These are phyloP conservation scores for Hippocampus barbouri DNA, from an alignment of 2,113 vertebrate species.

Conservation along the genomic window DNA sequence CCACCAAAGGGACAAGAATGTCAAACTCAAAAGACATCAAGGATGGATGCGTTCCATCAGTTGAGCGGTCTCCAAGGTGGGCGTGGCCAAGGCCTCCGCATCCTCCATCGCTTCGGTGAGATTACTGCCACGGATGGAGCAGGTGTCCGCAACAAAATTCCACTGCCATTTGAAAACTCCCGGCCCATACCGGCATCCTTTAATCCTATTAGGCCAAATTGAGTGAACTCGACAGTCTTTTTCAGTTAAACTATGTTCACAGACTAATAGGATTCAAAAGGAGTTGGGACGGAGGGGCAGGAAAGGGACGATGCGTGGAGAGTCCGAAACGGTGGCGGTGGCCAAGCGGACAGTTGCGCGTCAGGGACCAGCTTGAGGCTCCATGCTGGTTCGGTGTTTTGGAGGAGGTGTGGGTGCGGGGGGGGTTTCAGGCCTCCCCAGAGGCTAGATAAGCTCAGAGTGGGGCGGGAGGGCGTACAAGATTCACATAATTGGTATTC, in stretches of 20 bases:
- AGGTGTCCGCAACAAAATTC: constrained; percentile 81
- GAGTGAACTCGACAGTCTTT: constrained; percentile 85
- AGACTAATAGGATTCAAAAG: constrained; percentile 85
- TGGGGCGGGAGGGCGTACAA: constrained; percentile 18
- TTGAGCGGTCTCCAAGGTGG: constrained; percentile 8
- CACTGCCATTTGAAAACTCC: constrained; percentile 79
- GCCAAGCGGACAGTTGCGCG: constrained; percentile 47
- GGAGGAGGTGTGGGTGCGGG: constrained; percentile 19
- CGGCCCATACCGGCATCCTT: constrained; percentile 77
- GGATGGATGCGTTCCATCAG: not conserved
- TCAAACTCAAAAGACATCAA: not conserved
- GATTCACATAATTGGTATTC: constrained; percentile 31
- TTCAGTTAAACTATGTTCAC: constrained; percentile 87
- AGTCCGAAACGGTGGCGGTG: constrained; percentile 30
- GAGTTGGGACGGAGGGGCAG: not conserved
- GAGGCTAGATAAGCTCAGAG: constrained; percentile 44
- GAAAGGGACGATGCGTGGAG: constrained; percentile 65
- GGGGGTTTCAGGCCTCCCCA: constrained; percentile 33
- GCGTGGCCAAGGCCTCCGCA: constrained; percentile 50
- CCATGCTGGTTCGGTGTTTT: constrained; percentile 40
- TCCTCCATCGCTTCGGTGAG: constrained; percentile 78
- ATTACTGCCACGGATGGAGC: constrained; percentile 79
- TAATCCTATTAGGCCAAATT: constrained; percentile 96
- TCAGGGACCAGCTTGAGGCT: constrained; percentile 21
- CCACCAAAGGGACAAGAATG: not conserved